These are phyloP conservation scores for Diaphora mendica DNA, from an alignment of 2,888 invertebrate species.

Conservation along the genomic window DNA sequence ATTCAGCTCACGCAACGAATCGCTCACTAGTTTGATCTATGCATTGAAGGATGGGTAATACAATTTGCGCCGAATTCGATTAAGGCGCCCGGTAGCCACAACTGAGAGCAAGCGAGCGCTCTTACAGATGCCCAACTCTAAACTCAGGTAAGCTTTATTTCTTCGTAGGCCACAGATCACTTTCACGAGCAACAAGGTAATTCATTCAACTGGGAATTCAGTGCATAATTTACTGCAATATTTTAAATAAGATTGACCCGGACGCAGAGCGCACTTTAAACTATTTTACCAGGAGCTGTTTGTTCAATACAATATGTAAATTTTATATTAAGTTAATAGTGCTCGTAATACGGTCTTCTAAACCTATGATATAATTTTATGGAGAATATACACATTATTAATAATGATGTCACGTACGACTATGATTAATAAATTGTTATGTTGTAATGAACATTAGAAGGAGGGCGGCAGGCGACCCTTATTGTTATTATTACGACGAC, in stretches of 20 bases:
- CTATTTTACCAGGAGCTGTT: conserved; percentile 60
- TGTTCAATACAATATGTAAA: conserved; percentile 66
- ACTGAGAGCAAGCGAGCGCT: conserved; percentile 39
- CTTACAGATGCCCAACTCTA: conserved; percentile 29
- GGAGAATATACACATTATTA: conserved; percentile 9
- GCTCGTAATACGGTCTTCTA: conserved; percentile 50
- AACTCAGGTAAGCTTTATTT: conserved; percentile 61
- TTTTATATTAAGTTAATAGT: conserved; percentile 51
- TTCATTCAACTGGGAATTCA: conserved; percentile 64
- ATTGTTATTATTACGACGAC: conserved; percentile 21
- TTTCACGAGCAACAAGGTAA: conserved; percentile 63
- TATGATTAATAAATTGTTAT: conserved; percentile 34
- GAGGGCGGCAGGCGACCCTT: conserved; percentile 17
- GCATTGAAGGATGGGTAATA: conserved; percentile 50
- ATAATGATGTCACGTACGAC: conserved; percentile 15
- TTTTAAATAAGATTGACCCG: conserved; percentile 67
- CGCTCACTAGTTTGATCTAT: conserved; percentile 47
- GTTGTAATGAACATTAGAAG: conserved; percentile 20
- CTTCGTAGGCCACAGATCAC: conserved; percentile 57
- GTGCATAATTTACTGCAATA: conserved; percentile 73
- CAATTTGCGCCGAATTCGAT: conserved; percentile 50
- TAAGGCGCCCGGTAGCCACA: conserved; percentile 43
- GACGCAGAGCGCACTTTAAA: conserved; percentile 63
- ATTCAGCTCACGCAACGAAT: conserved; percentile 40
- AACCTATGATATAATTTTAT: conserved; percentile 50